phyloP scores from a whole-genome alignment of 2,797 vertebrate genomes.

The Chaunax sp. region DNA sequence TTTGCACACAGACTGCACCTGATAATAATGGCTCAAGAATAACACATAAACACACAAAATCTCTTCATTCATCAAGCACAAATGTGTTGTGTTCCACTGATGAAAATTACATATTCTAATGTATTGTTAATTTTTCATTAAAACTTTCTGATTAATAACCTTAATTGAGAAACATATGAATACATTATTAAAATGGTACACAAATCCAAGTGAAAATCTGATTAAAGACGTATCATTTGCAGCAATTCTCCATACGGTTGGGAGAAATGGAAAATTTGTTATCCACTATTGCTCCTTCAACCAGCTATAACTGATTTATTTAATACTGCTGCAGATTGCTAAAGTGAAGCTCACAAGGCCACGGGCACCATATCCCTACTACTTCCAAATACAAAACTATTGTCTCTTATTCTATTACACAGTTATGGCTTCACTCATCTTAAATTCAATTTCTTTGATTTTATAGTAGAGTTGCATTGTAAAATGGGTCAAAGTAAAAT shows the following conservation, averaged over 20 bases:
- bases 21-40: constrained; percentile 22
- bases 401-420: neutral
- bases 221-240: neutral
- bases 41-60: constrained; percentile 6
- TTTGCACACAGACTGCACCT: constrained; percentile 31
- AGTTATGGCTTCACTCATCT: constrained; percentile 2
- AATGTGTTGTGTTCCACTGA: constrained; percentile 12
- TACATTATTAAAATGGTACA: too few relatives aligned
- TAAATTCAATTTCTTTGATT: constrained; percentile 18
- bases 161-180: neutral
- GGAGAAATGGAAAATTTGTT: neutral
- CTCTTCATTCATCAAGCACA: neutral
- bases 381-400: neutral
- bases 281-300: neutral
- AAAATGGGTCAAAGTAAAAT: constrained; percentile 35
- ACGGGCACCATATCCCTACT: neutral
- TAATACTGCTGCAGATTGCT: neutral
- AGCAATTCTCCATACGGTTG: neutral
- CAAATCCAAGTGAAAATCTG: neutral
- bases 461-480: constrained; percentile 14
- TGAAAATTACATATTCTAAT: too few relatives aligned
- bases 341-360: neutral
- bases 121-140: too few relatives aligned
- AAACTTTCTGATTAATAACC: too few relatives aligned
- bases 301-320: neutral